Base-by-base conservation (phyloP, 2,888 invertebrate species). In the Machimus atricapillus region DNA sequence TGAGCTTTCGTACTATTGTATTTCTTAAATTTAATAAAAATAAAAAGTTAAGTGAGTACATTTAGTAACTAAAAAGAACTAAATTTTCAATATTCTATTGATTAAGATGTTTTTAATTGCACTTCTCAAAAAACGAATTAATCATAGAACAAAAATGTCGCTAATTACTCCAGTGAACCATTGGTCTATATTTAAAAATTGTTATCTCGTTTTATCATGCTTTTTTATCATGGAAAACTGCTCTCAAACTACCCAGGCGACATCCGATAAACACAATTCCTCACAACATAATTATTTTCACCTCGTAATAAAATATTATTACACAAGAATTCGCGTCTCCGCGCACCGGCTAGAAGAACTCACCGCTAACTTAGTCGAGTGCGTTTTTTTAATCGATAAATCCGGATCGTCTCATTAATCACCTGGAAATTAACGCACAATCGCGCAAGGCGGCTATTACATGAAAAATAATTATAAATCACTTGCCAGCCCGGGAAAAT, bases 391-490 rank as follows among this genome's bases (percentile, higher is more conserved):
- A 82, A 66, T 82, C 66, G 40, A 82, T 82, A 9, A 82, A 14
- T 58, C 76, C 23, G 66, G 58, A 82, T 82, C 58, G 58, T 82
- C 66, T 82, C 82, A 82, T 82, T 82, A 66, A 82, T 82, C 82
- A 82, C 82, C 37, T 82, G 82, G 37, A 40, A 66, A 82, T 82
- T 46, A 52, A 82, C 31, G 82, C 82, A 58, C 82, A 82, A 82
- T 58, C 82, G 58, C 52, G 56, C 58, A 56, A 82, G 82, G 82
- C 43, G 85, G 74, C 74, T 43, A 85, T 85, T 85, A 85, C 85
- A 74, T 52, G 43, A n/a, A 85, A 83, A 85, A 73, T 85, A 85
- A 85, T 85, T 85, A 74, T 85, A 74, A 85, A 85, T 85, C 85
- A 85, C 85, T 85, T 46, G 85, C 27, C 43, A 31, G 37, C 23